Base-by-base conservation (phyloP, 2,888 invertebrate genomes). In the Sminthurides aquaticus region DNA sequence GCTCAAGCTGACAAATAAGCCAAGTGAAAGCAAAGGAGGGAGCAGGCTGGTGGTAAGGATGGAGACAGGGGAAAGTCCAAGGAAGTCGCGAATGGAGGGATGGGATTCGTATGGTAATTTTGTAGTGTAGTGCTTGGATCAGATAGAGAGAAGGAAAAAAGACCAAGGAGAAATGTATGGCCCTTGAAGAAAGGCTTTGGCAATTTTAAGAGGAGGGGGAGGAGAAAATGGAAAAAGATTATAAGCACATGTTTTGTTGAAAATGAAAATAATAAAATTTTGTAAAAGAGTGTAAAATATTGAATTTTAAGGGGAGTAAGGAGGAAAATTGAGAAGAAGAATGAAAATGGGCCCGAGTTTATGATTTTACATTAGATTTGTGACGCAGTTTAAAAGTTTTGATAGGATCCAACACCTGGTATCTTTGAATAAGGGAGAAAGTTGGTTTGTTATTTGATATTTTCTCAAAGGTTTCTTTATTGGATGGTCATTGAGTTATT, bases 381-480 rank as follows among this genome's bases (percentile, higher is more conserved):
- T 20, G 52, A 18, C 5, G 52, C 20, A 52, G 20, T 52, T 52
- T 20, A 52, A 52, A 52, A 52, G 52, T 52, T 52, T 52, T 52
- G 8, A 52, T 20, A 22, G 52, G 5, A 22, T 52, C 8, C 52
- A 52, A 20, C 52, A 52, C 52, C 52, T 52, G 52, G 52, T 5
- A n/a, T n/a, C n/a, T n/a, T n/a, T 52, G 20, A 20, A 22, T 8
- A 52, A 52, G 20, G 52, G 15, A 5, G 43, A 34, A 34, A 34
- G 43, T 34, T 34, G 43, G 5, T 15, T 15, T 34, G 5, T 15
- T 15, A 34, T 5, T 34, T 34, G 43, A 15, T 34, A 15, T 34
- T 34, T 34, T 34, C 43, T 5, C 43, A 5, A 34, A 11, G 5
- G 8, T 5, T 11, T 34, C 8, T 34, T 5, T 5, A 34, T 34